phyloP scores from a whole-genome alignment of 2,888 invertebrate genomes.

The Synanthedon myopaeformis region DNA sequence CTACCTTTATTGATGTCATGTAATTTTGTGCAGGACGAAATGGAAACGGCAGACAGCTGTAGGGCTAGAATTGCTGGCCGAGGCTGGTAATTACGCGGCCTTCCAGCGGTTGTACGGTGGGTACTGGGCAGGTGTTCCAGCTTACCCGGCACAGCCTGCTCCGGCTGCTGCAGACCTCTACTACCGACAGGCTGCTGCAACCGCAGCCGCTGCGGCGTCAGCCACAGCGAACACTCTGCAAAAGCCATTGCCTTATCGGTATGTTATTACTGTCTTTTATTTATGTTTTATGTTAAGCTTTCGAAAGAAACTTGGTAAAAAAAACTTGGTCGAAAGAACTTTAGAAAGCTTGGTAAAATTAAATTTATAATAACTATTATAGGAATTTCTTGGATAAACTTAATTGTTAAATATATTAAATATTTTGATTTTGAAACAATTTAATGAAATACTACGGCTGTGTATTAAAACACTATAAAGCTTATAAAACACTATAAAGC shows the following conservation, averaged over 20 bases:
- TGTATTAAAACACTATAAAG: too few relatives aligned
- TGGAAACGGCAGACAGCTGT: slow-evolving; percentile 99
- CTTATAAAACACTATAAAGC: too few relatives aligned
- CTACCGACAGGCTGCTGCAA: slow-evolving; percentile 85
- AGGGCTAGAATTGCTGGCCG: slow-evolving; percentile 94
- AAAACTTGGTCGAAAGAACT: too few relatives aligned
- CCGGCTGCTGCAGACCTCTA: slow-evolving; percentile 82
- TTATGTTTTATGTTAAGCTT: too few relatives aligned
- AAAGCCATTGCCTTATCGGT: slow-evolving; percentile 87
- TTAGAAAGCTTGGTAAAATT: too few relatives aligned
- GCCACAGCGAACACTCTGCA: slow-evolving; percentile 80
- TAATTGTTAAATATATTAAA: too few relatives aligned
- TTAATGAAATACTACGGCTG: too few relatives aligned
- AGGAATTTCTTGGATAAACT: too few relatives aligned
- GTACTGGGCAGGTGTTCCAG: slow-evolving; percentile 76
- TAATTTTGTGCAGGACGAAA: slow-evolving; percentile 81
- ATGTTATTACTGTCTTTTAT: neutral
- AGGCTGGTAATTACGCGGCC: slow-evolving; percentile 98
- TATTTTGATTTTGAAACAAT: too few relatives aligned
- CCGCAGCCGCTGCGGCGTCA: slow-evolving; percentile 72
- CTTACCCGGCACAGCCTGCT: slow-evolving; percentile 76
- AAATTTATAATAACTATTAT: too few relatives aligned
- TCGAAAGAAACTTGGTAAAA: too few relatives aligned
- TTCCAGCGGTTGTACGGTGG: slow-evolving; percentile 94
- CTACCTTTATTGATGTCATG: neutral